phyloP scores from a whole-genome alignment of 2,888 invertebrate species.

The Cantharis lateralis region DNA sequence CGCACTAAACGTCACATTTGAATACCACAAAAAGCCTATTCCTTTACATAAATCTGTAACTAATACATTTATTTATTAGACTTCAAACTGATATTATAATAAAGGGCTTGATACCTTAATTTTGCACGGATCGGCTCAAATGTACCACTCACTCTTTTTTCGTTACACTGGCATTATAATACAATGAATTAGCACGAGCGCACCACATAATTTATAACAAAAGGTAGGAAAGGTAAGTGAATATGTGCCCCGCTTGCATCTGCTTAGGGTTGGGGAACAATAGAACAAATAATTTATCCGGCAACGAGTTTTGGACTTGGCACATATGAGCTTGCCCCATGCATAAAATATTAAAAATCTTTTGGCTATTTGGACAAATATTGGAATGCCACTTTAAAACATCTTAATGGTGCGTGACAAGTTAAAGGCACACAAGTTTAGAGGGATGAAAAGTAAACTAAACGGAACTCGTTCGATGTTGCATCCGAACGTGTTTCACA shows the following conservation, averaged over 20 bases:
- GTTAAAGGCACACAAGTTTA: constrained; percentile 16
- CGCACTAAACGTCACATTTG: constrained; percentile 6
- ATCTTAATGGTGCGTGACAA: constrained; percentile 31
- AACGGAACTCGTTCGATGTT: constrained; percentile 22
- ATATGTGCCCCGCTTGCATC: constrained; percentile 15
- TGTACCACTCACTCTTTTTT: constrained; percentile 1
- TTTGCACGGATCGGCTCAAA: constrained; percentile 14
- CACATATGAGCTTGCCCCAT: not conserved
- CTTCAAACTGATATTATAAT: constrained; percentile 6
- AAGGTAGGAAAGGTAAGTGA: constrained; percentile 10
- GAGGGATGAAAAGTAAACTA: constrained; percentile 28
- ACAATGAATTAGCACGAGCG: constrained; percentile 18
- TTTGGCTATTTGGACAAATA: constrained; percentile 22
- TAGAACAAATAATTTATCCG: constrained; percentile 18
- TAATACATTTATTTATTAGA: constrained; percentile 12
- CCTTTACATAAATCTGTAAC: constrained; percentile 8
- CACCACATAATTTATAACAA: constrained; percentile 9
- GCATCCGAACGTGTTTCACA: constrained; percentile 20
- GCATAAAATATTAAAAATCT: constrained; percentile 14
- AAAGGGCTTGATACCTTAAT: constrained; percentile 14
- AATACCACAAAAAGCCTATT: constrained; percentile 10
- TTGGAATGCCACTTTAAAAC: constrained; percentile 26
- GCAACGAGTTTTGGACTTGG: constrained; percentile 18
- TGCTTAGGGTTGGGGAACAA: constrained; percentile 12
- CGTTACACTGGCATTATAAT: constrained; percentile 11